These are phyloP conservation scores for Tokudaia muenninki DNA, from an alignment of 2,797 vertebrate species.

Conservation along the genomic window DNA sequence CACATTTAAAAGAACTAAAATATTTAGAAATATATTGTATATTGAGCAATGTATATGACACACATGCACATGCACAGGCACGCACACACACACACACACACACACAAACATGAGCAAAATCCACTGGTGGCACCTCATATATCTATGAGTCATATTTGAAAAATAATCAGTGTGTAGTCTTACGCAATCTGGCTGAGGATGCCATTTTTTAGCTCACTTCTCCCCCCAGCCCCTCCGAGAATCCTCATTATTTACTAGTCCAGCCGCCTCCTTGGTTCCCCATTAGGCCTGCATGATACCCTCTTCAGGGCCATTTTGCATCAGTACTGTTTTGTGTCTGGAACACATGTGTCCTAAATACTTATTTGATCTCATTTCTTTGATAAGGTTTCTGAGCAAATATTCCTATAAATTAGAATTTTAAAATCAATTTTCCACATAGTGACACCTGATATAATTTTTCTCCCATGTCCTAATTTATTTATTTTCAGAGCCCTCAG, in stretches of 20 bases:
- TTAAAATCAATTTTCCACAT: not conserved
- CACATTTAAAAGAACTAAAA: not conserved
- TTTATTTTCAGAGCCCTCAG: not conserved
- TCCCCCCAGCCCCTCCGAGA: too few species aligned
- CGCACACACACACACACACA: too few species aligned
- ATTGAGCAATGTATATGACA: not conserved
- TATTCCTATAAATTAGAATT: not conserved
- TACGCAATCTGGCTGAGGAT: fast-evolving
- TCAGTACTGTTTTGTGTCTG: not conserved
- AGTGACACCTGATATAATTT: not conserved
- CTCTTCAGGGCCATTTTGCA: not conserved
- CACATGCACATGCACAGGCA: too few species aligned
- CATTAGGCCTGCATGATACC: fast-evolving
- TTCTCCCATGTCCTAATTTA: not conserved
- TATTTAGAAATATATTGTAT: not conserved
- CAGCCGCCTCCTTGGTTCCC: not conserved
- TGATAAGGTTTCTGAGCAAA: not conserved
- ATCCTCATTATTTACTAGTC: not conserved
- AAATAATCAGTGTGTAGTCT: fast-evolving
- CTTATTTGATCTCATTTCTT: not conserved
- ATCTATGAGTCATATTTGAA: not conserved
- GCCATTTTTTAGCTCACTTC: not conserved
- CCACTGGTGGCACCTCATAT: not conserved
- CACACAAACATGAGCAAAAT: not conserved
- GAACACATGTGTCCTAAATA: not conserved